Percentiles rank a stretch among this genome's conserved stretches.
These are phyloP conservation scores for Acanthurus lineatus DNA, from an alignment of 2,797 vertebrate genomes.

Conservation along the genomic window DNA sequence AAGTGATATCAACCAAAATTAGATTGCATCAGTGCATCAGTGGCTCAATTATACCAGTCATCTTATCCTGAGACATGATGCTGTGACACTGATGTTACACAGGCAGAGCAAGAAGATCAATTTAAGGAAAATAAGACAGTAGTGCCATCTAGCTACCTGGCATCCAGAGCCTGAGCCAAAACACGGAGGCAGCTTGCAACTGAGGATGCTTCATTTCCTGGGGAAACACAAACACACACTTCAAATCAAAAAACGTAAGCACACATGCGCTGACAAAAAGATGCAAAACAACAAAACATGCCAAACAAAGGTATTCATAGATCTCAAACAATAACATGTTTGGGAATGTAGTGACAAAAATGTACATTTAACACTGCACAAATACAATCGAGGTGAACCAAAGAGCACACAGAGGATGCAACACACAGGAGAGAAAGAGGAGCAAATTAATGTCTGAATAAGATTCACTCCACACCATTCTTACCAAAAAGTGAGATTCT, in stretches of 20 bases:
- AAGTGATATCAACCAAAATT: conserved; percentile 65
- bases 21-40: conserved; percentile 64
- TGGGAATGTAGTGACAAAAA: not conserved
- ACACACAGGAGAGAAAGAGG: not conserved
- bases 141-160: conserved; percentile 87
- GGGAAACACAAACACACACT: conserved; percentile 25
- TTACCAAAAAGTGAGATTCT: conserved; percentile 83
- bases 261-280: conserved; percentile 15
- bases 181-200: conserved; percentile 93
- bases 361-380: not conserved
- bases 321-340: not conserved
- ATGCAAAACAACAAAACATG: not conserved
- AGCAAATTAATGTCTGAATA: conserved; percentile 4
- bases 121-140: conserved; percentile 49
- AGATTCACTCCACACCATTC: conserved; percentile 39
- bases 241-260: not conserved
- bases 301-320: not conserved
- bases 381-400: not conserved
- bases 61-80: conserved; percentile 59
- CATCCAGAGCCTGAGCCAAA: conserved; percentile 93
- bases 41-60: conserved; percentile 67
- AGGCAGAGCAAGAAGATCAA: conserved; percentile 41
- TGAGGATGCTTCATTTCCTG: conserved; percentile 90
- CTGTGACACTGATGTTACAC: conserved; percentile 61
- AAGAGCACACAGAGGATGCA: conserved; percentile 5